These are phyloP conservation scores for Eurytoma adleriae DNA, from an alignment of 2,888 invertebrate genomes.

Conservation along the genomic window DNA sequence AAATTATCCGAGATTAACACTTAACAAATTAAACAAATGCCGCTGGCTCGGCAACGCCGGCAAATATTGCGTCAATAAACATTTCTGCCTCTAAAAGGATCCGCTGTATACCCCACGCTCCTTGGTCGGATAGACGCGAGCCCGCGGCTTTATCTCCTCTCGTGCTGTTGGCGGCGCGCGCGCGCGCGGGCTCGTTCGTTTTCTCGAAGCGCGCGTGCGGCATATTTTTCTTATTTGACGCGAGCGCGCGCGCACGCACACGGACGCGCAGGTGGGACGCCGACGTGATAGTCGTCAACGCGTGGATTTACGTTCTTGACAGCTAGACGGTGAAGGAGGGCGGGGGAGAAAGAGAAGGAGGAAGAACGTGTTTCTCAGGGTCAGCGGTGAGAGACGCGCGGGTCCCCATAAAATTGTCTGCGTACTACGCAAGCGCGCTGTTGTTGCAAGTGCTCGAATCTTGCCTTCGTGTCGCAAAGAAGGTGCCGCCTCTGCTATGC, in stretches of 20 bases:
- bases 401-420: slow-evolving; percentile 61
- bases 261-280: slow-evolving; percentile 3
- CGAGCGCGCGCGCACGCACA: slow-evolving; percentile 2
- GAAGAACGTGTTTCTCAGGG: slow-evolving; percentile 64
- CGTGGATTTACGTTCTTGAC: slow-evolving; percentile 65
- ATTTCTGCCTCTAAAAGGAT: slow-evolving; percentile 71
- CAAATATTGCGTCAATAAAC: slow-evolving; percentile 74
- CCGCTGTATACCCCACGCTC: slow-evolving; percentile 60
- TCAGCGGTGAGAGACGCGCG: slow-evolving; percentile 59
- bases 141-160: background rate
- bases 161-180: background rate
- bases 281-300: slow-evolving; percentile 60
- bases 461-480: slow-evolving; percentile 29
- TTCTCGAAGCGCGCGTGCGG: slow-evolving; percentile 15
- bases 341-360: slow-evolving; percentile 55
- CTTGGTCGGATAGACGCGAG: slow-evolving; percentile 31
- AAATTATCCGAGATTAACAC: slow-evolving; percentile 73
- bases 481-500: background rate
- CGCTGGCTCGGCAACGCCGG: slow-evolving; percentile 30
- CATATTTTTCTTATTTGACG: slow-evolving; percentile 47
- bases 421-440: slow-evolving; percentile 56
- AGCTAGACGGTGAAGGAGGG: slow-evolving; percentile 60
- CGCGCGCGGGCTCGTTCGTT: slow-evolving; percentile 10
- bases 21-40: slow-evolving; percentile 71
- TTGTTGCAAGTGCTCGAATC: slow-evolving; percentile 35